A percentile compares a stretch with the other conserved stretches of the same genome.
Evolutionary conservation across 2,888 invertebrate species (phyloP).

Genomic region (Hyalella azteca): DNA sequence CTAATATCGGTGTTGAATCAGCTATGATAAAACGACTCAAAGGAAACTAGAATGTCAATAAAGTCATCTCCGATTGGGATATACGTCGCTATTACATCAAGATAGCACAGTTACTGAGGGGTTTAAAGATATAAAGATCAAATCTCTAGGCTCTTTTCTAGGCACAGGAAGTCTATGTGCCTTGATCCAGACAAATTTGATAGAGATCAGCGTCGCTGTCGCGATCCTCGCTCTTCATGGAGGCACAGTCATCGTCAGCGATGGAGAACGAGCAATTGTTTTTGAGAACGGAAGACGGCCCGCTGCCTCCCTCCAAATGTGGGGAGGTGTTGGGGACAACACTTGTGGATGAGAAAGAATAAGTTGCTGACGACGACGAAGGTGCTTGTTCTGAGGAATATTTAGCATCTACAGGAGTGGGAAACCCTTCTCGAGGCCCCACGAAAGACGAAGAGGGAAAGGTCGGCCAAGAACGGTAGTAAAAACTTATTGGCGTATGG

Average conservation of each 20-base stretch:
- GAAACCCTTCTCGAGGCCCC: background rate
- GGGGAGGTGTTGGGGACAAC: background rate
- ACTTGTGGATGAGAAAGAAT: background rate
- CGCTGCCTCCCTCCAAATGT: background rate
- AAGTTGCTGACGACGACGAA: background rate
- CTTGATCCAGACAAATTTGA: background rate
- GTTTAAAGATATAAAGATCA: too few species aligned
- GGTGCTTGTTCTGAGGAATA: background rate
- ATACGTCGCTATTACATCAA: too few species aligned
- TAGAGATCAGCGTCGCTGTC: conserved; percentile 8
- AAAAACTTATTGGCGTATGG: conserved; percentile 84
- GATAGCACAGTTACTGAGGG: too few species aligned
- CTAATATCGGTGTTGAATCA: too few species aligned
- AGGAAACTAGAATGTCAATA: too few species aligned
- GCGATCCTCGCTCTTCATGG: conserved; percentile 4
- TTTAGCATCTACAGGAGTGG: background rate
- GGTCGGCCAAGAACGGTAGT: conserved; percentile 67
- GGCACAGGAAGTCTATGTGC: background rate
- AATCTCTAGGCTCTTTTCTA: background rate
- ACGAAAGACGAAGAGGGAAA: background rate
- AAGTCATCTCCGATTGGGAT: too few species aligned
- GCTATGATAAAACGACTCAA: too few species aligned
- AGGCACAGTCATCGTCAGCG: conserved; percentile 6
- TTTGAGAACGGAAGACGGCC: background rate
- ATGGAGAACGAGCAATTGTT: background rate